Percentiles rank a stretch among this genome's conserved stretches.
phyloP scores from a whole-genome alignment of 1,140 invertebrate genomes.

The Trichonephila clavipes region DNA sequence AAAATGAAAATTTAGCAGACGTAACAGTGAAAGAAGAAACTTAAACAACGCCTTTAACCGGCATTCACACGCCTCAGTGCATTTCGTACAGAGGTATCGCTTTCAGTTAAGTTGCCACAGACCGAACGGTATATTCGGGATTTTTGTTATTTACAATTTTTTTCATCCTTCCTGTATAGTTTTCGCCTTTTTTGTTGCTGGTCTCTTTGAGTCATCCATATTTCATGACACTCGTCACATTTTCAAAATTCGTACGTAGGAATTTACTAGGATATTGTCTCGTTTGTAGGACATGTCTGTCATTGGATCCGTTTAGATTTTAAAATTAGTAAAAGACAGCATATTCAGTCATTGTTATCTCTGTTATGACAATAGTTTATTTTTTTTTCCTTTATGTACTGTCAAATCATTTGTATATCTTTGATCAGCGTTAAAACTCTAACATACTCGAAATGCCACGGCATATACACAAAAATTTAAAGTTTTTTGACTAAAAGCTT shows the following conservation, averaged over 20 bases:
- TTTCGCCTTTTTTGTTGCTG: not conserved
- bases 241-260: not conserved
- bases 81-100: not conserved
- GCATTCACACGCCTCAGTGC: constrained; percentile 5
- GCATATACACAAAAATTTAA: no score
- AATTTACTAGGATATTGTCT: no score
- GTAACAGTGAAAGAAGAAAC: constrained; percentile 31
- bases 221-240: not conserved
- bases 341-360: no score
- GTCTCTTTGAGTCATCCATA: not conserved
- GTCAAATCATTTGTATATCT: no score
- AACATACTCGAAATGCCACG: no score
- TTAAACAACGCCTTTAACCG: constrained; percentile 26
- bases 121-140: not conserved
- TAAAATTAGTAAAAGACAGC: no score
- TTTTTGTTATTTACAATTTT: not conserved
- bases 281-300: no score
- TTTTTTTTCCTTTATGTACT: no score
- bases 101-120: not conserved
- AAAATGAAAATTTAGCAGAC: constrained; percentile 11
- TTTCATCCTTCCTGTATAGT: not conserved
- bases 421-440: no score
- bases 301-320: no score
- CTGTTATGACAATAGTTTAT: no score
- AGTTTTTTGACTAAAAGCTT: no score